phyloP scores from a whole-genome alignment of 2,888 invertebrate genomes.

The Dioctria linearis region DNA sequence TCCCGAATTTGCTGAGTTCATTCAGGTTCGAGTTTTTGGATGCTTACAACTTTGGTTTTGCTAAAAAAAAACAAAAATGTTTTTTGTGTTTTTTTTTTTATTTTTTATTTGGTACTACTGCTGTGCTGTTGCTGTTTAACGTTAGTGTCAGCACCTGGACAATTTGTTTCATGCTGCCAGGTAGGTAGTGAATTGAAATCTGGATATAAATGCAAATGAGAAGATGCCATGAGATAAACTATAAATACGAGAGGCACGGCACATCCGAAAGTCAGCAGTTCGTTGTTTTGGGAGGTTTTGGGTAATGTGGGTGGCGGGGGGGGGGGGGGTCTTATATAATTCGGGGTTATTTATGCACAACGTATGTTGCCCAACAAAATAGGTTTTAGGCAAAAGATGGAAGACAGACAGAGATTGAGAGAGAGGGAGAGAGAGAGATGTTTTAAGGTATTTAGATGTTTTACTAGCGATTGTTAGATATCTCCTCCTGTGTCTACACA shows the following conservation, averaged over 20 bases:
- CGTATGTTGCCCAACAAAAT: conserved; percentile 14
- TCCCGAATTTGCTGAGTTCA: conserved; percentile 18
- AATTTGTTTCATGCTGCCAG: conserved; percentile 40
- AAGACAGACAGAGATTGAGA: too few relatives aligned
- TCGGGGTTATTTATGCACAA: conserved; percentile 45
- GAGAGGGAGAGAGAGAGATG: background rate
- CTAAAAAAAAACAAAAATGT: too few relatives aligned
- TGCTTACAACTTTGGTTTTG: conserved; percentile 16
- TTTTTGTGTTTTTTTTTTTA: too few relatives aligned
- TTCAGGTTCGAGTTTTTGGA: background rate
- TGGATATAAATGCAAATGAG: conserved; percentile 52
- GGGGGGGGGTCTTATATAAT: conserved; percentile 28
- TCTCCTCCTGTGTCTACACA: background rate
- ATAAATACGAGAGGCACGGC: background rate
- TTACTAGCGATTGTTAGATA: background rate
- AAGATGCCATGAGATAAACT: conserved; percentile 9
- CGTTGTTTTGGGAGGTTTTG: background rate
- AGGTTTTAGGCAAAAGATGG: background rate
- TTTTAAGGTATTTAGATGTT: background rate
- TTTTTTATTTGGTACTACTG: background rate
- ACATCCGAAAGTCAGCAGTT: conserved; percentile 48
- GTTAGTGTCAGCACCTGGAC: conserved; percentile 48
- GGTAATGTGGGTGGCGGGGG: conserved; percentile 1
- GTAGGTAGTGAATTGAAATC: conserved; percentile 48
- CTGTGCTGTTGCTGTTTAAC: conserved; percentile 30